Evolutionary conservation across 2,888 invertebrate genomes (phyloP).

Genomic region (Melangyna quadrimaculata): DNA sequence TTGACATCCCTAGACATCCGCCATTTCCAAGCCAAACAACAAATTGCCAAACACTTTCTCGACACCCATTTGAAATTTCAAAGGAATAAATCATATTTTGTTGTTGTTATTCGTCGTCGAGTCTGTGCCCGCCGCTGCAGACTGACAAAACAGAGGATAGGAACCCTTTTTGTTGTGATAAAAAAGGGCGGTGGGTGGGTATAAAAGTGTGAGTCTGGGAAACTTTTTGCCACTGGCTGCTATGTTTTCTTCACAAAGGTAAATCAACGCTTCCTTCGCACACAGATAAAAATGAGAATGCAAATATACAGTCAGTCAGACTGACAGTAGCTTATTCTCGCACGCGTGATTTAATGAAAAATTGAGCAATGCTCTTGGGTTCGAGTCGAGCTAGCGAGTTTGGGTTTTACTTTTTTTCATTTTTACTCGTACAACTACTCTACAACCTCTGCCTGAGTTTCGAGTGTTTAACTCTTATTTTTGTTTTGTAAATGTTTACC

Average conservation of each 20-base stretch:
- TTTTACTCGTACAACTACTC: not conserved
- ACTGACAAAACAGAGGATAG: constrained; percentile 37
- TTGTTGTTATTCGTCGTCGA: not conserved
- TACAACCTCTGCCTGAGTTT: not conserved
- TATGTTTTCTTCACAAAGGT: not conserved
- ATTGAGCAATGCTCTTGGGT: constrained; percentile 8
- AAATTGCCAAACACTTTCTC: constrained; percentile 37
- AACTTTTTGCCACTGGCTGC: constrained; percentile 1
- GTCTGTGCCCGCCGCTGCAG: not conserved
- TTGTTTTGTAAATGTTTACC: constrained; percentile 14
- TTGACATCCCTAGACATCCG: constrained; percentile 61
- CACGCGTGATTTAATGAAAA: constrained; percentile 23
- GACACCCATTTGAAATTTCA: constrained; percentile 37
- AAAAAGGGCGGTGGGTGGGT: not conserved
- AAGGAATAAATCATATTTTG: constrained; percentile 66
- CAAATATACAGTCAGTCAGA: constrained; percentile 22
- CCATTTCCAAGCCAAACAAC: constrained; percentile 53
- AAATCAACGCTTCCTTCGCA: constrained; percentile 1
- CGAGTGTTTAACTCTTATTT: not conserved
- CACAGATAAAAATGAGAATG: not conserved
- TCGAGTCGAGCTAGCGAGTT: not conserved
- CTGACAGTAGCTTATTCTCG: constrained; percentile 28
- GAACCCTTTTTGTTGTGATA: constrained; percentile 17
- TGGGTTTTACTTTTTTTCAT: not conserved
- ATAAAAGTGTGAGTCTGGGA: constrained; percentile 1